phyloP scores from a whole-genome alignment of 2,797 vertebrate species.

The Caiman crocodilus region DNA sequence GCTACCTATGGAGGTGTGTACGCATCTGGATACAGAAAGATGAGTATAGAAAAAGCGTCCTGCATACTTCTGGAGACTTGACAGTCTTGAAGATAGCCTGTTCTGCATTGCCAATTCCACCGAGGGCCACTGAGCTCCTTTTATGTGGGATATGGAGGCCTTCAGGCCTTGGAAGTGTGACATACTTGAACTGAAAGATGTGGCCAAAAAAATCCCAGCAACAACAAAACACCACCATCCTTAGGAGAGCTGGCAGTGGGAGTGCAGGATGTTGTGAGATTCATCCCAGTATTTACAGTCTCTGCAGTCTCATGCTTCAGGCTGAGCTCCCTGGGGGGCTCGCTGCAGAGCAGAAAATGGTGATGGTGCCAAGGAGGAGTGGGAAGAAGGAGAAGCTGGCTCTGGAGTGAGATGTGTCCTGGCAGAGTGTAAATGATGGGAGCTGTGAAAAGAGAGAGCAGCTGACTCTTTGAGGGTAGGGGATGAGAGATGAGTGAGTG shows the following conservation, averaged over 20 bases:
- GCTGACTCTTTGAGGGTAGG: not conserved
- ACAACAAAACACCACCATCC: too few species aligned
- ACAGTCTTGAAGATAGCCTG: not conserved
- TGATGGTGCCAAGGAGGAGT: not conserved
- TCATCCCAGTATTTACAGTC: not conserved
- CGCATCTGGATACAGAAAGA: not conserved
- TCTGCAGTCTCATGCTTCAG: not conserved
- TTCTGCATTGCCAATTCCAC: not conserved
- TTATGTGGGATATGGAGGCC: too few species aligned
- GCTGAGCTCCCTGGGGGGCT: not conserved
- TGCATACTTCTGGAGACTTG: not conserved
- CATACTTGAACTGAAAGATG: not conserved
- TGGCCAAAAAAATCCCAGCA: not conserved
- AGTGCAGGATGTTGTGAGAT: not conserved
- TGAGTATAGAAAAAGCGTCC: not conserved
- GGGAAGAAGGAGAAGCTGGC: not conserved
- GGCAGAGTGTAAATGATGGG: not conserved
- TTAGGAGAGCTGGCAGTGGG: too few species aligned
- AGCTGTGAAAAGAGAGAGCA: not conserved
- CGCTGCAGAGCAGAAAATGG: not conserved
- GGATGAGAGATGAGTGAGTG: not conserved
- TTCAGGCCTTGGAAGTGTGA: not conserved
- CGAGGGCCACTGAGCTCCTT: not conserved
- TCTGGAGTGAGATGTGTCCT: not conserved
- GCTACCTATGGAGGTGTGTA: not conserved